Base-by-base conservation (phyloP, 2,113 vertebrate genomes). In the Erythrocercus mccallii region DNA sequence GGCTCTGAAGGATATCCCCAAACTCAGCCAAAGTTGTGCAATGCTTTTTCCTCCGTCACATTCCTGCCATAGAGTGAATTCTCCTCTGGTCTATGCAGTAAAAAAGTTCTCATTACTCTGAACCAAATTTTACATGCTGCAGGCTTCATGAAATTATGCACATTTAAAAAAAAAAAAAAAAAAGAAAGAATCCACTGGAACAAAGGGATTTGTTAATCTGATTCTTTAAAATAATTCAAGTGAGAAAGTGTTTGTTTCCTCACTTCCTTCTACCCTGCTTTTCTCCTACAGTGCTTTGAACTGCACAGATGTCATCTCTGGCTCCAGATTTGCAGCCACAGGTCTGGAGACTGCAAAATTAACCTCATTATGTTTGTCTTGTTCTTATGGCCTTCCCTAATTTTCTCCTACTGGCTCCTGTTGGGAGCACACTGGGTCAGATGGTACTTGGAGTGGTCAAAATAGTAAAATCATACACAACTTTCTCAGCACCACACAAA, bases 41-140 rank as follows among this genome's bases (percentile, higher is more conserved):
- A n/a, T 3, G 9, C 2, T 10, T 58, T 62, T 65, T 79, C 20
- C 31, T 76, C 27, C 23, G 58, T 58, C 35, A 60, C 5, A 10
- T 58, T 62, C 35, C 62, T 81, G 11, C 4, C 2, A 0, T 2
- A n/a, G 4, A 30, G 18, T 1, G 3, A 87, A 28, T 22, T 48
- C 5, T 48, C 20, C 23, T 18, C 7, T 64, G 15, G 47, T 70
- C 15, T 70, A 19, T 10, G 37, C 83, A 42, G 50, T 24, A 47
- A 79, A 82, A 76, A 10, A 10, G 3, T 3, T 45, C 6, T 76
- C 11, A 51, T 42, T 28, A 19, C 28, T 77, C 40, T 87, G 35
- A 93, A 62, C 0, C 0, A 60, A 47, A 42, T 33, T 42, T 35
- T 15, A 28, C 15, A 21, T 12, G 7, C 12, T 62, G 27, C 11